A percentile compares a stretch with the other conserved stretches of the same genome.
Evolutionary conservation across 1,140 invertebrate species (phyloP).

Genomic region (Vanessa tameamea): DNA sequence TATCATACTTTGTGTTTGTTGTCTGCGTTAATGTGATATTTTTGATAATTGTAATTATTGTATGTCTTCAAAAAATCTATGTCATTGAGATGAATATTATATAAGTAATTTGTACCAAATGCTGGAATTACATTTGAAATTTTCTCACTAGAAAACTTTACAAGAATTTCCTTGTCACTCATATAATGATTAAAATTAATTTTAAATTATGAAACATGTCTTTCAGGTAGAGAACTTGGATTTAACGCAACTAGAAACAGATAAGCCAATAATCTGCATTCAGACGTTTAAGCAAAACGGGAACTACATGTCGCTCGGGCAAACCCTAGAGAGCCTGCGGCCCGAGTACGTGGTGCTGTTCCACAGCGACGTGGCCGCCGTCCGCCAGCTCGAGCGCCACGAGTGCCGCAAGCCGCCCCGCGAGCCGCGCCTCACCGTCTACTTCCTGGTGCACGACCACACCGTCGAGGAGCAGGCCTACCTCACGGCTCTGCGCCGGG

Average conservation of each 20-base stretch:
- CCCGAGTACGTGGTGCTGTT: slow-evolving; percentile 95
- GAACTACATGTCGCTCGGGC: slow-evolving; percentile 85
- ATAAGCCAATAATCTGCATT: slow-evolving; percentile 85
- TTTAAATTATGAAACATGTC: no score
- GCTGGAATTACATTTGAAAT: no score
- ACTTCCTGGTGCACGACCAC: slow-evolving; percentile 92
- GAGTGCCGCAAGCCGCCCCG: slow-evolving; percentile 87
- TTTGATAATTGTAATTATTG: no score
- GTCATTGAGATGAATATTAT: no score
- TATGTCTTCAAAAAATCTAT: no score
- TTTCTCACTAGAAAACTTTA: no score
- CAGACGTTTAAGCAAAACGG: slow-evolving; percentile 88
- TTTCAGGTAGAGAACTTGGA: slow-evolving; percentile 84
- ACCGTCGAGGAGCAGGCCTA: slow-evolving; percentile 98
- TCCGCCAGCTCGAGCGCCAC: slow-evolving; percentile 93
- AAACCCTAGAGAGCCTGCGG: slow-evolving; percentile 84
- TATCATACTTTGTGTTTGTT: no score
- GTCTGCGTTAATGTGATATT: no score
- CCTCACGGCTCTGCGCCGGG: slow-evolving; percentile 91
- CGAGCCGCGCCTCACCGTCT: slow-evolving; percentile 85
- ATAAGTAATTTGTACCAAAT: no score
- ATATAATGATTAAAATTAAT: no score
- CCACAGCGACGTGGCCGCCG: slow-evolving; percentile 92
- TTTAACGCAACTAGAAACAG: slow-evolving; percentile 81
- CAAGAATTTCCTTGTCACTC: no score